Evolutionary conservation across 2,113 vertebrate genomes (phyloP).

Genomic region (Myotis brandtii): DNA sequence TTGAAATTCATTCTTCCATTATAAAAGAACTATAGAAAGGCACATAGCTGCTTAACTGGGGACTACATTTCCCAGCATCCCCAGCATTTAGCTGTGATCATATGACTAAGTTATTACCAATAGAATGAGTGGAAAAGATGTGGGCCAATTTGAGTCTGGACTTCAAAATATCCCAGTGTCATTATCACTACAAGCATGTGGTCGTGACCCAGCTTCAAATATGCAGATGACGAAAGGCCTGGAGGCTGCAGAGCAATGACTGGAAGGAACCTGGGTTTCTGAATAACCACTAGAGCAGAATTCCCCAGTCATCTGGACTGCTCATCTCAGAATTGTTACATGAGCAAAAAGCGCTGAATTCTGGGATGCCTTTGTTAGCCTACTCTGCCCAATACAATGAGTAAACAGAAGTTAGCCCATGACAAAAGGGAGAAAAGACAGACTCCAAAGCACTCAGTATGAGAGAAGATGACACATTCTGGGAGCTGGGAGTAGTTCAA

Average conservation of each 20-base stretch:
- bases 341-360: background rate
- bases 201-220: background rate
- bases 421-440: background rate
- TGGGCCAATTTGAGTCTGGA: background rate
- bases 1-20: background rate
- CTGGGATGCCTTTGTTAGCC: background rate
- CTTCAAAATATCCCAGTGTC: background rate
- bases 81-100: background rate
- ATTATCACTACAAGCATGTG: too few relatives aligned
- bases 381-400: background rate
- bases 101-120: background rate
- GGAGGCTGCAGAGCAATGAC: background rate
- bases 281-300: background rate
- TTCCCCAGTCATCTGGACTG: background rate
- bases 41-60: background rate
- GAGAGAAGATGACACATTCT: background rate
- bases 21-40: background rate
- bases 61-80: constrained; percentile 33
- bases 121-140: background rate
- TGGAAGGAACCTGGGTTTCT: background rate
- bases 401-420: background rate
- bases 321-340: background rate
- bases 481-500: background rate
- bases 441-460: background rate
- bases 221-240: background rate